phyloP scores from a whole-genome alignment of 37 sponge, comb jelly and placozoan species.

The Eunapius fragilis region DNA sequence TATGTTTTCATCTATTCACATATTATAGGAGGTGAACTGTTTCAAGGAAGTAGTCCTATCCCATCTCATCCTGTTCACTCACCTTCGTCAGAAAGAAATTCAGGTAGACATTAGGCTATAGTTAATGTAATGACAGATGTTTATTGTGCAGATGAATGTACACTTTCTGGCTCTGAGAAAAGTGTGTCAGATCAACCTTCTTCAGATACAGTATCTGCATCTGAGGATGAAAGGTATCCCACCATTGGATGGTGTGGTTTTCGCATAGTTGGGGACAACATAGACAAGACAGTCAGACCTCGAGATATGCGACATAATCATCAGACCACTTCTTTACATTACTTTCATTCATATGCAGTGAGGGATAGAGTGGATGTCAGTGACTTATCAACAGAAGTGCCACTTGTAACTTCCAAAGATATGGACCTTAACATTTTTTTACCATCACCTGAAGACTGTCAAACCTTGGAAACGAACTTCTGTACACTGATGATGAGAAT shows the following conservation, averaged over 20 bases:
- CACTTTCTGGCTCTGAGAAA: too few species aligned
- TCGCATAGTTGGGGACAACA: not conserved
- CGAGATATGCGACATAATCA: not conserved
- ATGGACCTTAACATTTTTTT: not conserved
- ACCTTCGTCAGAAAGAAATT: too few species aligned
- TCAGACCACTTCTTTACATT: not conserved
- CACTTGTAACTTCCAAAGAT: not conserved
- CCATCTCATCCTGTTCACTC: too few species aligned
- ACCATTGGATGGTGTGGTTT: not conserved
- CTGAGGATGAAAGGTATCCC: not conserved
- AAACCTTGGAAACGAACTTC: not conserved
- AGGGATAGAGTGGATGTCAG: not conserved
- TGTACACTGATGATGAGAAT: not conserved
- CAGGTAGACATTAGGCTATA: too few species aligned
- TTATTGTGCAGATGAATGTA: too few species aligned
- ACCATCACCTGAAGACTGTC: constrained; percentile 1
- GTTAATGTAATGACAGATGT: too few species aligned
- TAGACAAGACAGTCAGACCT: constrained; percentile 2
- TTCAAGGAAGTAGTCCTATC: too few species aligned
- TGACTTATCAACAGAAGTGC: not conserved
- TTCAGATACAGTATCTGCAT: not conserved
- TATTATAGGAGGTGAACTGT: too few species aligned
- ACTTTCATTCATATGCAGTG: not conserved
- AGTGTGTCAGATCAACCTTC: not conserved
- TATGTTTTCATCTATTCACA: too few species aligned